phyloP scores from a whole-genome alignment of 1,140 invertebrate species.

The Muscidifurax raptorellus region DNA sequence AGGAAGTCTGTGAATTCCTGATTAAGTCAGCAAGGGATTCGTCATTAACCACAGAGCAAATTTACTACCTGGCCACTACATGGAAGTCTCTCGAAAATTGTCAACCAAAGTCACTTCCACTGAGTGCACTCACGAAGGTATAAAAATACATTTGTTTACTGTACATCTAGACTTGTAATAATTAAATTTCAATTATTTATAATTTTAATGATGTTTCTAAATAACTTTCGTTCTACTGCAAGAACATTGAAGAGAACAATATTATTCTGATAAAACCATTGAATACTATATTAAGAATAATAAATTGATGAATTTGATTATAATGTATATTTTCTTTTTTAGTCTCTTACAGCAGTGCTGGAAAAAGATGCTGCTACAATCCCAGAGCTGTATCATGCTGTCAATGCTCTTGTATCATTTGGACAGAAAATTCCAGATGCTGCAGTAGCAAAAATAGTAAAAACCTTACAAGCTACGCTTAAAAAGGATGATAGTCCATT shows the following conservation, averaged over 20 bases:
- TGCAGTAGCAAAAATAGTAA: constrained; percentile 78
- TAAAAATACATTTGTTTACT: constrained; percentile 32
- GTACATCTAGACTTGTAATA: constrained; percentile 12
- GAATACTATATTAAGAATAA: constrained; percentile 27
- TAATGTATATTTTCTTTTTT: constrained; percentile 53
- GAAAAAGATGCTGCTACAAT: constrained; percentile 74
- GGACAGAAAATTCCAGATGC: constrained; percentile 71
- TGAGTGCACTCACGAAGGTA: constrained; percentile 66
- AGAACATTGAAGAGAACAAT: constrained; percentile 61
- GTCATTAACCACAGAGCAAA: constrained; percentile 72
- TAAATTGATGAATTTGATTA: constrained; percentile 2
- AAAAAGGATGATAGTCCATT: constrained; percentile 87
- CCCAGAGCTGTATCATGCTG: constrained; percentile 73
- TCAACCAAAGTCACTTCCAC: constrained; percentile 63
- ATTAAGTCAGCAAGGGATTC: constrained; percentile 66
- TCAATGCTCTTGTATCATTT: constrained; percentile 67
- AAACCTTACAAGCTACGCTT: constrained; percentile 80
- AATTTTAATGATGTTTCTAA: constrained; percentile 63
- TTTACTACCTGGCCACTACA: constrained; percentile 76
- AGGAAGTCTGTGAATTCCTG: constrained; percentile 77
- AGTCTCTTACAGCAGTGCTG: constrained; percentile 69
- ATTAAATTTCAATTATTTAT: constrained; percentile 30
- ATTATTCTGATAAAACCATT: constrained; percentile 55
- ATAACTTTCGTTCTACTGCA: constrained; percentile 71
- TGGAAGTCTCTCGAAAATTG: constrained; percentile 75